Evolutionary conservation across 2,797 vertebrate genomes (phyloP), one percentile per base, ranked within the genome.

Genomic region (Sorex maritimensis): DNA sequence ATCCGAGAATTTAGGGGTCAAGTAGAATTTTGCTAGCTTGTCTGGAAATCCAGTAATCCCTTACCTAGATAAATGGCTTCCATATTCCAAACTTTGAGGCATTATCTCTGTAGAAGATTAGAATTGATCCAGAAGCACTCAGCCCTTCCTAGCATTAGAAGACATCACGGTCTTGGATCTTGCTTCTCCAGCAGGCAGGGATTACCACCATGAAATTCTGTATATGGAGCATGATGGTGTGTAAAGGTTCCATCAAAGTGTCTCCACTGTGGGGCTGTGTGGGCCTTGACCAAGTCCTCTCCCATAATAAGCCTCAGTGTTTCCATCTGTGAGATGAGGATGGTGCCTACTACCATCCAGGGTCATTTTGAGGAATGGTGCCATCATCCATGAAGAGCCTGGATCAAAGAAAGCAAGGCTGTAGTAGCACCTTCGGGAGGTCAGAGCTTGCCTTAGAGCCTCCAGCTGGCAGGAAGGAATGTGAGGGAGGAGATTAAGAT

Each of bases 241-340:
- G 58, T 61, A 61, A 61, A 61, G 58, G 21, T 21, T 17, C 17
- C 58, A 61, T 61, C 21, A 61, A 13, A 58, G 58, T 61, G 19
- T 0, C 28, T 44, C 38, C 41, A 3, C 69, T 41, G 58, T 12
- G 2, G 69, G 19, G 8, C 15, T 14, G 28, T 38, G n/a, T 73
- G 23, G 34, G 65, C 38, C 15, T 72, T 24, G 15, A 14, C 7
- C 12, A 69, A 23, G 8, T 17, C 14, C 10, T 24, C 24, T 82
- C 15, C 69, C 38, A 44, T 34, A 6, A 0, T 0, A 4, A 90
- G 26, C 11, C 65, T 88, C 78, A 44, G 11, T 73, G 10, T 72
- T 88, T 90, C 14, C 10, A 28, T 72, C 83, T 7, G 6, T 93
- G 73, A 85, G 93, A 74, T 80, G 67, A 80, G 38, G 28, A 73